phyloP scores from a whole-genome alignment of 1,140 invertebrate genomes.

The Zaprionus kolodkinae region DNA sequence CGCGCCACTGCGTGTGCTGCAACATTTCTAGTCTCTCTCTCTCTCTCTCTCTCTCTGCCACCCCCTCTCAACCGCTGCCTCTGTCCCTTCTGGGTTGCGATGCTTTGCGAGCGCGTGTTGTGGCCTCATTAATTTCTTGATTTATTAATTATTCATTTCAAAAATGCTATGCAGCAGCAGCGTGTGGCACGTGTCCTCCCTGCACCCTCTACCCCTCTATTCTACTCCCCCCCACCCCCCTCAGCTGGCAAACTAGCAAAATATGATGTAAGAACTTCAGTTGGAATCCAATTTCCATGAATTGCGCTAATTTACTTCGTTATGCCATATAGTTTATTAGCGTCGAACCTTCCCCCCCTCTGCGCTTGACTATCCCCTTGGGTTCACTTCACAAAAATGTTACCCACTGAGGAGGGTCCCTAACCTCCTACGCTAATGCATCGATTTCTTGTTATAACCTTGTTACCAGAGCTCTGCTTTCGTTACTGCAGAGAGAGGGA shows the following conservation, averaged over 20 bases:
- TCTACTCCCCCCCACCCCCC: too few relatives aligned
- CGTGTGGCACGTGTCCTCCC: constrained; percentile 24
- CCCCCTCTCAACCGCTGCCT: too few relatives aligned
- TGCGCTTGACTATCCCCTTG: neutral
- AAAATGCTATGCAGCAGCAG: constrained; percentile 26
- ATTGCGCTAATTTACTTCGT: constrained; percentile 21
- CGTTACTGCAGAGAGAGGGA: neutral
- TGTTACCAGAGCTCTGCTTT: neutral
- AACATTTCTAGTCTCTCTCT: constrained; percentile 33
- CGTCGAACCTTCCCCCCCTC: neutral
- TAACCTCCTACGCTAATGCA: neutral
- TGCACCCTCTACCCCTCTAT: neutral
- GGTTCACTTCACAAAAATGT: neutral
- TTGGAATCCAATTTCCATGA: constrained; percentile 13
- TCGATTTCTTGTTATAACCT: neutral
- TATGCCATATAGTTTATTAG: constrained; percentile 11
- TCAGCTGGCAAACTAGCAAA: constrained; percentile 29
- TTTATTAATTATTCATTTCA: constrained; percentile 79
- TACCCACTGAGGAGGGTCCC: neutral
- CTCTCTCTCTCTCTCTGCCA: constrained; percentile 21
- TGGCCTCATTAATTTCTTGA: constrained; percentile 79
- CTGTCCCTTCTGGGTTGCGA: neutral
- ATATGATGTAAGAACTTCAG: constrained; percentile 8
- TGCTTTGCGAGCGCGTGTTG: constrained; percentile 57
- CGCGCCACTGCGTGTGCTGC: constrained; percentile 43